A percentile compares a stretch with the other conserved stretches of the same genome.
These are phyloP conservation scores for Chromis chromis DNA, from an alignment of 2,797 vertebrate species.

Conservation along the genomic window DNA sequence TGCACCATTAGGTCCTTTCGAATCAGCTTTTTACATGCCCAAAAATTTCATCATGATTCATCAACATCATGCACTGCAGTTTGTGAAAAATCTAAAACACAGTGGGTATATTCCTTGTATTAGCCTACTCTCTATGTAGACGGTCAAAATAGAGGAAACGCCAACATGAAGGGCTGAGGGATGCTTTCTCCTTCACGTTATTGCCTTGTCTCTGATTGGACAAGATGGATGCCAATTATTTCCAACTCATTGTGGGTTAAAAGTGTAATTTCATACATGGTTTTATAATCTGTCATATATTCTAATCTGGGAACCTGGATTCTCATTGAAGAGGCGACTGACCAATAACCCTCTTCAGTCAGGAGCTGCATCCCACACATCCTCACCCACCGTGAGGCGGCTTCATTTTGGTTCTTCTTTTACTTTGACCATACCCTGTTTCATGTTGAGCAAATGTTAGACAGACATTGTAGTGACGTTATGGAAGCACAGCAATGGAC, in stretches of 20 bases:
- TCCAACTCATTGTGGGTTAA: conserved; percentile 1
- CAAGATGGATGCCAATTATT: conserved; percentile 19
- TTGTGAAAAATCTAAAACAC: conserved; percentile 65
- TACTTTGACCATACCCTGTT: conserved; percentile 72
- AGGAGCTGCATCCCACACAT: conserved; percentile 51
- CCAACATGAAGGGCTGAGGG: conserved; percentile 41
- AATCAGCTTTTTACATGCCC: conserved; percentile 51
- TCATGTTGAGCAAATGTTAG: conserved; percentile 60
- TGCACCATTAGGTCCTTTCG: conserved; percentile 72
- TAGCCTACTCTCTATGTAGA: conserved; percentile 54
- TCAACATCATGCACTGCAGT: conserved; percentile 70
- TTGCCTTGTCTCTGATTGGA: conserved; percentile 17
- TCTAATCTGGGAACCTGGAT: conserved; percentile 8
- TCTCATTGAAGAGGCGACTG: conserved; percentile 24
- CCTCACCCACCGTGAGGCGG: conserved; percentile 23
- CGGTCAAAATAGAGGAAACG: conserved; percentile 66
- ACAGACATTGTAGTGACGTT: conserved; percentile 57
- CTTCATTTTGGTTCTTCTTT: conserved; percentile 54
- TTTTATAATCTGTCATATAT: conserved; percentile 17
- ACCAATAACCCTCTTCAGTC: conserved; percentile 27
- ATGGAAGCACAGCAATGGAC: conserved; percentile 78
- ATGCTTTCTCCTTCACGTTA: conserved; percentile 31
- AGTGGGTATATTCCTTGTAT: conserved; percentile 50
- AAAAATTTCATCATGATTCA: conserved; percentile 56
- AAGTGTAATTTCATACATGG: background rate